These are phyloP conservation scores for Coreius guichenoti DNA, from an alignment of 2,797 vertebrate genomes.

Conservation along the genomic window DNA sequence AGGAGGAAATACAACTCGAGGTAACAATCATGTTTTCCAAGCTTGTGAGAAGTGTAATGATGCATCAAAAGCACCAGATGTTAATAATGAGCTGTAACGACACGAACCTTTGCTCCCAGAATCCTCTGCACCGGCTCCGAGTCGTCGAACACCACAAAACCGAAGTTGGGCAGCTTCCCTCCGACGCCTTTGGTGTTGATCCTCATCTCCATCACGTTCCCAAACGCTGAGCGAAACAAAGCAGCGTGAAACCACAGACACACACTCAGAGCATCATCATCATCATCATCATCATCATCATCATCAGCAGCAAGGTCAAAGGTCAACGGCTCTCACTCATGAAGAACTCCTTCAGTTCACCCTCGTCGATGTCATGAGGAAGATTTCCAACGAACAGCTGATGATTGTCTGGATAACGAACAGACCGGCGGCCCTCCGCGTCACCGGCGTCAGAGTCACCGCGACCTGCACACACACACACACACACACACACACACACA, in stretches of 20 bases:
- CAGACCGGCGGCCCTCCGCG: conserved; percentile 87
- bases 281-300: no score
- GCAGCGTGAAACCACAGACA: neutral
- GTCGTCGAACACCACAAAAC: conserved; percentile 98
- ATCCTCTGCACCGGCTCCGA: conserved; percentile 95
- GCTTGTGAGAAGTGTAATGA: no score
- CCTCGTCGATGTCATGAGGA: conserved; percentile 98
- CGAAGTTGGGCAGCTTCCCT: conserved; percentile 97
- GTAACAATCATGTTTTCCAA: no score
- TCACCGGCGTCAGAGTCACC: conserved; percentile 91
- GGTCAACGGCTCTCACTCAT: conserved; percentile 85
- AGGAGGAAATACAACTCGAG: no score
- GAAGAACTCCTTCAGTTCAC: conserved; percentile 98
- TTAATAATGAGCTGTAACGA: neutral
- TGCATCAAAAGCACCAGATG: no score
- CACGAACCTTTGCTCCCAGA: conserved; percentile 92
- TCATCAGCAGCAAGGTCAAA: neutral
- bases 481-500: no score
- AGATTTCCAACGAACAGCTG: conserved; percentile 98
- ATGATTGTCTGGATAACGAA: conserved; percentile 96
- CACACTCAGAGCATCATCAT: neutral
- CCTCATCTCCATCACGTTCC: conserved; percentile 94
- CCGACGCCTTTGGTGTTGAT: conserved; percentile 98
- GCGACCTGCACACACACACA: conserved; percentile 76
- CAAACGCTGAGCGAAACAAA: conserved; percentile 81